Percentiles rank a stretch among this genome's conserved stretches.
Conservation (phyloP, 2,113 vertebrate genomes). For the Arizona elegans region DNA sequence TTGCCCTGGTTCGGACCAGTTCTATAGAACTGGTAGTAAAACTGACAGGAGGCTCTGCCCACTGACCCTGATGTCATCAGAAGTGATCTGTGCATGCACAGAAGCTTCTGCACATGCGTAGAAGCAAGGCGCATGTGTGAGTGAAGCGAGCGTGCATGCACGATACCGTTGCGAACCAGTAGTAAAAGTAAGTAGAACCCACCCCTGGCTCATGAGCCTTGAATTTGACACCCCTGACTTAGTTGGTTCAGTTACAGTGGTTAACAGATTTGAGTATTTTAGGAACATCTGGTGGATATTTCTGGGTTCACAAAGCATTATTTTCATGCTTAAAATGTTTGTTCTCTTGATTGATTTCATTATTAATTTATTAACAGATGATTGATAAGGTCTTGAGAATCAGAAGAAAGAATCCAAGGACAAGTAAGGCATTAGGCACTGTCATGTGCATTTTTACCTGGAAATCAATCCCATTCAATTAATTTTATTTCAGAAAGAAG, state of each 20-base stretch:
- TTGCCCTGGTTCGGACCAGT: no score
- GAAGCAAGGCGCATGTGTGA: no score
- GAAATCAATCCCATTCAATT: not conserved
- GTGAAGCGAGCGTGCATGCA: no score
- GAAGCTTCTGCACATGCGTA: no score
- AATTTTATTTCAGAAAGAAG: not conserved
- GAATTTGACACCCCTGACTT: no score
- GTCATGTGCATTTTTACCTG: not conserved
- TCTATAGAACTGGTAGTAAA: no score
- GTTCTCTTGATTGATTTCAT: not conserved
- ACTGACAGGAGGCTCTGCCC: no score
- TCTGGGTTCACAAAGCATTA: not conserved
- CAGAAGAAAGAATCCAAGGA: not conserved
- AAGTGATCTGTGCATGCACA: no score
- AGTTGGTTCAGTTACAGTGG: not conserved
- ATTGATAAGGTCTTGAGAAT: not conserved
- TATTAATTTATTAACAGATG: not conserved
- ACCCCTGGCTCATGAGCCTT: no score
- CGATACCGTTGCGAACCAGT: no score
- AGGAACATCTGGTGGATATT: not conserved
- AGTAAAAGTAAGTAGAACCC: no score
- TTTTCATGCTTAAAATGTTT: not conserved
- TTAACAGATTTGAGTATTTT: not conserved
- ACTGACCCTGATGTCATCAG: no score
- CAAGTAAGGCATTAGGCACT: not conserved